phyloP scores from a whole-genome alignment of 2,888 invertebrate species.

The Ectemnius lituratus region DNA sequence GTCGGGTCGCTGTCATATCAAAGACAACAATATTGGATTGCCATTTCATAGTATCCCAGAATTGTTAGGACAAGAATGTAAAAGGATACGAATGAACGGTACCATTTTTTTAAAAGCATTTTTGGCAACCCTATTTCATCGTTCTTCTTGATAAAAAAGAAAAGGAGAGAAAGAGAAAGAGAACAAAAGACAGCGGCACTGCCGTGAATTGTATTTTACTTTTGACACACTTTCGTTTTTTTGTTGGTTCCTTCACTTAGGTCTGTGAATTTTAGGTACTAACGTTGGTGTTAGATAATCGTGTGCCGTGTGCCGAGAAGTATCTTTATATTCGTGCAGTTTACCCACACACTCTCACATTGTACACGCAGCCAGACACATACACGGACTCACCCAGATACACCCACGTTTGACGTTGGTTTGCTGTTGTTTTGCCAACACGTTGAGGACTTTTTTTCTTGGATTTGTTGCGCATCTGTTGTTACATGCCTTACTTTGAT shows the following conservation, averaged over 20 bases:
- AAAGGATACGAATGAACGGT: too few relatives aligned
- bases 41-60: background rate
- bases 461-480: constrained; percentile 62
- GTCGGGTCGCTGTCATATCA: constrained; percentile 17
- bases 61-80: constrained; percentile 14
- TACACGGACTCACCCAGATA: constrained; percentile 28
- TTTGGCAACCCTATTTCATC: constrained; percentile 13
- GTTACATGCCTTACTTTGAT: constrained; percentile 63
- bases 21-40: too few relatives aligned
- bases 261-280: constrained; percentile 72
- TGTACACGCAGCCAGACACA: too few relatives aligned
- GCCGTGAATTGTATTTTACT: constrained; percentile 47
- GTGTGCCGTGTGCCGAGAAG: constrained; percentile 77
- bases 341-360: constrained; percentile 1
- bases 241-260: constrained; percentile 31
- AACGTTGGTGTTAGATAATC: constrained; percentile 78
- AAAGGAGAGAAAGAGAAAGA: constrained; percentile 48
- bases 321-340: constrained; percentile 65
- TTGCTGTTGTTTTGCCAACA: constrained; percentile 75
- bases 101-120: too few relatives aligned
- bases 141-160: constrained; percentile 33
- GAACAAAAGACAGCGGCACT: constrained; percentile 49
- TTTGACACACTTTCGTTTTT: constrained; percentile 17
- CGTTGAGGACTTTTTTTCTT: constrained; percentile 63
- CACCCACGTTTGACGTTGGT: constrained; percentile 76